Conservation (phyloP, 2,888 invertebrate genomes). For the Diplolepis rosae region DNA sequence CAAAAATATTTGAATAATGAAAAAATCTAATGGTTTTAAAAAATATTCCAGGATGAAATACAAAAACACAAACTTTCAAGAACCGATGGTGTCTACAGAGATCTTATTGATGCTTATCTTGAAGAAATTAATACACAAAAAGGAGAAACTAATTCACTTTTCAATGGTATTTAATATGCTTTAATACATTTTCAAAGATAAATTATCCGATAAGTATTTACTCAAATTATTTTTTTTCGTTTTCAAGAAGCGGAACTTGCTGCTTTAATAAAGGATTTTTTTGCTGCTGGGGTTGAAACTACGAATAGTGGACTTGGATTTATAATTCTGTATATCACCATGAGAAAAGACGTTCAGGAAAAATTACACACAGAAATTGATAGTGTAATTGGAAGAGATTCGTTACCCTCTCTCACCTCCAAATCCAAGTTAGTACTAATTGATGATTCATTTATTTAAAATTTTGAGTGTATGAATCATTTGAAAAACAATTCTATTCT, state of each 20-base stretch:
- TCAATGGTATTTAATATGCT: conserved; percentile 57
- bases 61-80: conserved; percentile 55
- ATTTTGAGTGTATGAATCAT: too few species aligned
- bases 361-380: conserved; percentile 86
- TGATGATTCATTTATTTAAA: not conserved
- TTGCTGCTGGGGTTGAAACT: conserved; percentile 89
- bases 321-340: conserved; percentile 82
- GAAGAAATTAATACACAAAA: conserved; percentile 59
- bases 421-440: conserved; percentile 52
- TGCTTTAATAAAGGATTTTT: conserved; percentile 87
- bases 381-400: conserved; percentile 79
- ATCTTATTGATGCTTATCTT: conserved; percentile 66
- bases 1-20: not conserved
- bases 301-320: conserved; percentile 87
- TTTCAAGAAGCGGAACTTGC: conserved; percentile 80
- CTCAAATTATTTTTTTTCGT: not conserved
- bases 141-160: conserved; percentile 53
- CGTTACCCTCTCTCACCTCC: conserved; percentile 77
- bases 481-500: not conserved
- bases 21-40: not conserved
- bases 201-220: not conserved
- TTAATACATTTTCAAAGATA: not conserved
- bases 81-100: conserved; percentile 52
- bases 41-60: conserved; percentile 56
- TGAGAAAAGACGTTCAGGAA: conserved; percentile 81